These are phyloP conservation scores for Vicugna pacos DNA, from an alignment of 2,113 vertebrate species.

Conservation along the genomic window DNA sequence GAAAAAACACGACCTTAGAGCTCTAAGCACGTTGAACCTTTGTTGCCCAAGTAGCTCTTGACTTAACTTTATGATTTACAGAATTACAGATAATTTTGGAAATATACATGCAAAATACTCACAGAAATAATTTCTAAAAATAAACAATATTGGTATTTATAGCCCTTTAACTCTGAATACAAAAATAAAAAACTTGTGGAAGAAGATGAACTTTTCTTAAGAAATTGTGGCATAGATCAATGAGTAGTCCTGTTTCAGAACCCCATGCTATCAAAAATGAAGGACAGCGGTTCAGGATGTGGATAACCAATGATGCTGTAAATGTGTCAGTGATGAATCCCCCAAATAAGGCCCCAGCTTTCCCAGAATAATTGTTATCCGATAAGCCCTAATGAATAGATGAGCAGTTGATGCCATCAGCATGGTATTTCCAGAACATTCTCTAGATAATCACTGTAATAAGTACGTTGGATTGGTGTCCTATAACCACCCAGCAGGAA, in stretches of 20 bases:
- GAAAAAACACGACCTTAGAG: neutral
- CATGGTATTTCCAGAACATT: slow-evolving; percentile 24
- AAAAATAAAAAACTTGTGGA: neutral
- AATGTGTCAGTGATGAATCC: neutral
- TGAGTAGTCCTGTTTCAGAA: neutral
- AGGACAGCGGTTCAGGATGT: neutral
- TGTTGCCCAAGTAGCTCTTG: neutral
- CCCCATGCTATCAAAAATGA: neutral
- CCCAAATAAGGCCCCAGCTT: neutral
- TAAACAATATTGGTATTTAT: neutral
- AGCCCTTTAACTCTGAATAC: neutral
- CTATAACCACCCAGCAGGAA: neutral
- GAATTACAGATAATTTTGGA: slow-evolving; percentile 10
- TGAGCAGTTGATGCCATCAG: neutral
- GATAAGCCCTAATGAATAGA: neutral
- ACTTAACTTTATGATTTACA: neutral
- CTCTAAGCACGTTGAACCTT: neutral
- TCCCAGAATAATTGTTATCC: neutral
- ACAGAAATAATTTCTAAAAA: neutral
- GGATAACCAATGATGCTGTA: neutral
- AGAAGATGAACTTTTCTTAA: neutral
- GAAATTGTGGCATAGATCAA: neutral
- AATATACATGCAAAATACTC: neutral
- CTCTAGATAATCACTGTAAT: neutral
- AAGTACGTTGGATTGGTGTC: neutral